Percentiles rank a stretch among this genome's conserved stretches.
Evolutionary conservation across 2,797 vertebrate species (phyloP).

Genomic region (Nannoperca australis): DNA sequence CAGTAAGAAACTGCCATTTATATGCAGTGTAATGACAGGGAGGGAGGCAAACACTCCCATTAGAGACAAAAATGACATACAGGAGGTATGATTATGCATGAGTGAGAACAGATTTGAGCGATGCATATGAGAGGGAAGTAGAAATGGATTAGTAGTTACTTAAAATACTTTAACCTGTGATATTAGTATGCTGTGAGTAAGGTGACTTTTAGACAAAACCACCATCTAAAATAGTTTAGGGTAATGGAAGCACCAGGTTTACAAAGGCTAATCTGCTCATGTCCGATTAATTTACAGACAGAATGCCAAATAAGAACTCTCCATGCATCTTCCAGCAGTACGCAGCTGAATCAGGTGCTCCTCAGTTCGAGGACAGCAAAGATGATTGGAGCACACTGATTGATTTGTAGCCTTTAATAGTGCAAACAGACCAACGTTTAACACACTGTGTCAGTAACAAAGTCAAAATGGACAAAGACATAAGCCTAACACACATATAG

Average conservation of each 20-base stretch:
- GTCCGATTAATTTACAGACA: neutral
- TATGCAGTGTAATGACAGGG: slow-evolving; percentile 82
- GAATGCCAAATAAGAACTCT: neutral
- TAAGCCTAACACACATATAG: too few relatives aligned
- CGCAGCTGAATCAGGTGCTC: neutral
- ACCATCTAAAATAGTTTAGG: neutral
- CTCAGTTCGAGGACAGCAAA: neutral
- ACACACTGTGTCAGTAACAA: too few relatives aligned
- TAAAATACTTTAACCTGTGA: slow-evolving; percentile 61
- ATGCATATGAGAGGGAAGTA: slow-evolving; percentile 52
- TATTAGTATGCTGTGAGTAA: slow-evolving; percentile 29
- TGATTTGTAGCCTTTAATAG: neutral
- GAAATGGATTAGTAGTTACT: slow-evolving; percentile 63
- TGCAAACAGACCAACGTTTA: neutral
- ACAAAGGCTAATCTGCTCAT: neutral
- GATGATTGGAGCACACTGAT: neutral
- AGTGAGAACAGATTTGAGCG: slow-evolving; percentile 62
- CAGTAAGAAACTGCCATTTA: slow-evolving; percentile 79
- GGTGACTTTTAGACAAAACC: slow-evolving; percentile 29
- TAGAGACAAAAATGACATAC: slow-evolving; percentile 77
- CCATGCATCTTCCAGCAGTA: too few relatives aligned
- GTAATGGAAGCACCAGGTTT: neutral
- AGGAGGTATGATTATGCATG: slow-evolving; percentile 74
- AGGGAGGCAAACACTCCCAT: slow-evolving; percentile 68
- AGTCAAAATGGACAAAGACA: too few relatives aligned